Conservation (phyloP, 1,140 invertebrate genomes). For the Lepeophtheirus salmonis region DNA sequence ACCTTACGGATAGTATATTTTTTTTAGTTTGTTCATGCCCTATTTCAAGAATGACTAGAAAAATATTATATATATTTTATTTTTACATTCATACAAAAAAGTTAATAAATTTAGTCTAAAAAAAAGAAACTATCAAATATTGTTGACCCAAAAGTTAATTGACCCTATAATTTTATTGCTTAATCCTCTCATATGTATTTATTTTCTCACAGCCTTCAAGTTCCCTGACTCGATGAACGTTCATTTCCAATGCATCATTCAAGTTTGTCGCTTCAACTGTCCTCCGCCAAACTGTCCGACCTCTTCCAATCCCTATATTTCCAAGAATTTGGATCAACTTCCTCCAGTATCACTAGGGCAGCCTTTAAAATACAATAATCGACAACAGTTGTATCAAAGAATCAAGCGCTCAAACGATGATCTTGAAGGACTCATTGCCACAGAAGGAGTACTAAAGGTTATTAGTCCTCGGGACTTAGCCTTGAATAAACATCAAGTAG, state of each 20-base stretch:
- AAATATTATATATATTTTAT: too few relatives aligned
- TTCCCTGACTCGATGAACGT: conserved; percentile 94
- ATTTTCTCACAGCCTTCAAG: conserved; percentile 59
- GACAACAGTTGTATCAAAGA: conserved; percentile 19
- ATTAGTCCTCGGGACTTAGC: conserved; percentile 82
- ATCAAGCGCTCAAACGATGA: conserved; percentile 56
- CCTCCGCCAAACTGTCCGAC: conserved; percentile 67
- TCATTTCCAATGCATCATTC: conserved; percentile 88
- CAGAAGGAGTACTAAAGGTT: conserved; percentile 69
- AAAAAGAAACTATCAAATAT: too few relatives aligned
- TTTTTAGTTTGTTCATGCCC: too few relatives aligned
- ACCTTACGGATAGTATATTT: too few relatives aligned
- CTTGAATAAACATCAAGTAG: conserved; percentile 55
- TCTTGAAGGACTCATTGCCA: conserved; percentile 83
- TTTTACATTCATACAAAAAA: too few relatives aligned
- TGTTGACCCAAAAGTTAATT: too few relatives aligned
- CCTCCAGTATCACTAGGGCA: too few relatives aligned
- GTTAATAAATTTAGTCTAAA: too few relatives aligned
- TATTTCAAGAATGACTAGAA: too few relatives aligned
- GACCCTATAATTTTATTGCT: too few relatives aligned
- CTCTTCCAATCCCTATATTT: neutral
- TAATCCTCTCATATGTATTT: too few relatives aligned
- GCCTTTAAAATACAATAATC: neutral
- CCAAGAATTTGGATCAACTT: too few relatives aligned
- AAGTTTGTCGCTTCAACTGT: conserved; percentile 79